These are phyloP conservation scores for Cantharis rufa DNA, from an alignment of 2,888 invertebrate species.

Conservation along the genomic window DNA sequence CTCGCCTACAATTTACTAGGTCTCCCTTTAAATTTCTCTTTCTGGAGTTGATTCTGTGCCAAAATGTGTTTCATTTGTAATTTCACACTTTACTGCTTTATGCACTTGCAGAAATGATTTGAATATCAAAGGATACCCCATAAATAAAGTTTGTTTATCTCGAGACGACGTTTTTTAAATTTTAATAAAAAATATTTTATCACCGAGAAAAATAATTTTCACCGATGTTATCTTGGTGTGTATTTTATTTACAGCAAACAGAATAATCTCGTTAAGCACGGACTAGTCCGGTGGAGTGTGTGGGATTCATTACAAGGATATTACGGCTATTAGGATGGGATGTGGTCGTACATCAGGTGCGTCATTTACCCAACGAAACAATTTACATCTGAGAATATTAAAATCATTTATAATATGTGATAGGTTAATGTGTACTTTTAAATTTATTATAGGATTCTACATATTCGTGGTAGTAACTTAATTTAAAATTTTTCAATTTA, in stretches of 20 bases:
- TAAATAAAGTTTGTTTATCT: background rate
- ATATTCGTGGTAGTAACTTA: background rate
- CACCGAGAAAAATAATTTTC: constrained; percentile 5
- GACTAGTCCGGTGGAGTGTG: constrained; percentile 10
- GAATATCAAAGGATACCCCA: background rate
- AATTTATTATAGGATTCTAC: background rate
- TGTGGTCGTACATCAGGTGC: constrained; percentile 24
- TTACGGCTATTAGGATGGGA: constrained; percentile 24
- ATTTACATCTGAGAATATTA: constrained; percentile 22
- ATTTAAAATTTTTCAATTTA: background rate
- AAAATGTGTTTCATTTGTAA: background rate
- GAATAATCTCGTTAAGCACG: constrained; percentile 26
- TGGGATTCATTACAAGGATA: constrained; percentile 30
- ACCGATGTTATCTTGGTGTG: constrained; percentile 5
- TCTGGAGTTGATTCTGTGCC: background rate
- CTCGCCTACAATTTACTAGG: background rate
- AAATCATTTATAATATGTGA: constrained; percentile 17
- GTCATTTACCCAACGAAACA: constrained; percentile 17
- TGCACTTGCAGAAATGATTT: background rate
- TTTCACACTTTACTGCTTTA: background rate
- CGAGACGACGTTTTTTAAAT: background rate
- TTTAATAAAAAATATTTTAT: constrained; percentile 2
- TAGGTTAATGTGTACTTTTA: background rate
- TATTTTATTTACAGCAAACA: constrained; percentile 8
- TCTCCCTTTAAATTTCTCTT: background rate